Base-by-base conservation (phyloP, 1,140 invertebrate genomes). In the Ylistrum balloti region DNA sequence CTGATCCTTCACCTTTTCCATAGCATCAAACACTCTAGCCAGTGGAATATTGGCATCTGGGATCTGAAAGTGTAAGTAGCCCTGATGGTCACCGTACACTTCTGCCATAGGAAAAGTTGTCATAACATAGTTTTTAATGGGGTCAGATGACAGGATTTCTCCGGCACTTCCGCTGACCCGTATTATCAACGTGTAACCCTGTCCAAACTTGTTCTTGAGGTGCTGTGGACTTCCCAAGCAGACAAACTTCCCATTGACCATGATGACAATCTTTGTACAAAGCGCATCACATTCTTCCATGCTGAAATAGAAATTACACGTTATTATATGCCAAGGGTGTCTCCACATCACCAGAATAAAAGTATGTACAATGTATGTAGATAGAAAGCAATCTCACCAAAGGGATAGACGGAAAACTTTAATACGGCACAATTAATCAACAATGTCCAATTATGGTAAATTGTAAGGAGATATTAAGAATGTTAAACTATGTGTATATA, bases 41-140 rank as follows among this genome's bases (percentile, higher is more conserved):
- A 98, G 96, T 20, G 96, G 96, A 20, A 98, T 87, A 13, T 92
- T 92, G 17, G 94, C 92, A 33, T 95, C 91, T 17, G 93, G 91
- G 22, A 96, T 94, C 87, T 95, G 95, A 92, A 96, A 96, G 90
- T 96, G 94, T 33, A 98, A 96, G 89, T 98, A 97, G 88, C 97
- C 97, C 92, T 98, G 97, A 94, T 98, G 97, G 33, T 97, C 96
- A 95, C 98, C 98, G 92, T 98, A 98, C 91, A 96, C 96, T 92
- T 95, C 86, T 85, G 91, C 88, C 11, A 90, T 90, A 13, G 94
- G 94, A 89, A 95, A 96, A 22, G 90, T 94, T 33, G 35, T 74
- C 35, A 89, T 85, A 28, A 96, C 91, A 87, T 92, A 94, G 20
- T 90, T 45, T 13, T 93, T 90, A 0, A 95, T 33, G 15, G 91